Base-by-base conservation (phyloP, 1,140 invertebrate genomes). In the Centruroides vittatus region DNA sequence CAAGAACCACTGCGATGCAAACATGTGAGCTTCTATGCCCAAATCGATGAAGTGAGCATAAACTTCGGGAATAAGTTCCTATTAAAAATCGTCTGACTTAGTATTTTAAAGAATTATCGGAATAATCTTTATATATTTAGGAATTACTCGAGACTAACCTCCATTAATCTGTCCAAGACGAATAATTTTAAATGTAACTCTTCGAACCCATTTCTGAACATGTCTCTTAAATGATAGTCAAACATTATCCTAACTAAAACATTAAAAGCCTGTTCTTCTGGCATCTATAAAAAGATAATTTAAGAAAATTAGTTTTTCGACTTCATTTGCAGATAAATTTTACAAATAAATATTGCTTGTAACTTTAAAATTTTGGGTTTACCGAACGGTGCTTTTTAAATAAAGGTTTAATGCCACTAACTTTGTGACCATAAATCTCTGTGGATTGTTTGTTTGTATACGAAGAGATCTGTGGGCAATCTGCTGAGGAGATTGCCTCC, bases 1-100 rank as follows among this genome's bases (percentile, higher is more conserved):
- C 35, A 99, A 82, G 79, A 99, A 98, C 97, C 97, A 99, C 78
- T 99, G 96, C 47, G 90, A 93, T 35, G 94, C 96, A 76, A 93
- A 99, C 96, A 99, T 99, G 76, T 99, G 96, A 58, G 92, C 87
- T 76, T 99, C 96, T 53, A 99, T 58, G 9, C 63, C 62, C 70
- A 93, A 83, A 70, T 90, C 86, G 65, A 79, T 79, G 76, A 99
- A 98, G 75, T 99, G 96, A 62, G 84, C 82, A 69, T 86, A 86
- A 51, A 99, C 74, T 65, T 95, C 90, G 1, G 86, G 84, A 55
- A 97, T 72, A 74, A 96, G 89, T 74, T 98, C 67, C 55, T 64
- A 12, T 6, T 13, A 54, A 49, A 8, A 49, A 50, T 49, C 23
- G 8, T 23, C 49, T 35, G 6, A 12, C 55, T 50, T 47, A 41